Conservation (phyloP, 2,888 invertebrate genomes). For the Tinea pellionella region DNA sequence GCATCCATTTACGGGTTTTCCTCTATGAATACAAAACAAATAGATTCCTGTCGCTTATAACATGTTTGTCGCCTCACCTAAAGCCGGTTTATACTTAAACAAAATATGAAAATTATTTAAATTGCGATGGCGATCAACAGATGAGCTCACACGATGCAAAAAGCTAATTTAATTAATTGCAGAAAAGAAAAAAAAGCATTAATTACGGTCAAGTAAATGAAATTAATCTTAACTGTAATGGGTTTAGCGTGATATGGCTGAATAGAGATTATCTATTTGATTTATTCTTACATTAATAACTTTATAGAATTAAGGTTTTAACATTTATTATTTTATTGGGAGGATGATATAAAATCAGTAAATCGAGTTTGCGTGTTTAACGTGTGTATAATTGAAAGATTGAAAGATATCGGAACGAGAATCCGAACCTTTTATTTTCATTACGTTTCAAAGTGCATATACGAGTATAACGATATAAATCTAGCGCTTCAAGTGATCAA, state of each 20-base stretch:
- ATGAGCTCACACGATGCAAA: slow-evolving; percentile 8
- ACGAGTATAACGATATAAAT: background rate
- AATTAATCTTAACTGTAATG: slow-evolving; percentile 5
- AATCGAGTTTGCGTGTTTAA: background rate
- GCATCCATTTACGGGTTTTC: background rate
- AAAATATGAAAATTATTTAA: background rate
- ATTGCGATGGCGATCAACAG: background rate
- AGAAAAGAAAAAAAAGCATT: background rate
- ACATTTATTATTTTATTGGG: background rate
- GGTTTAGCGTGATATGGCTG: slow-evolving; percentile 1
- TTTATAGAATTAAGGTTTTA: background rate
- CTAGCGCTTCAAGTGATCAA: background rate
- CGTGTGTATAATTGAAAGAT: background rate
- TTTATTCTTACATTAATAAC: background rate
- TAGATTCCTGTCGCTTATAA: background rate
- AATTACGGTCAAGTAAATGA: background rate
- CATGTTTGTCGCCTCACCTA: background rate
- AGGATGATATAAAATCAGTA: background rate
- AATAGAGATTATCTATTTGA: slow-evolving; percentile 3
- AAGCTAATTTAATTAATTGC: slow-evolving; percentile 8
- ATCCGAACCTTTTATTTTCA: background rate
- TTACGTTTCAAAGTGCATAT: background rate
- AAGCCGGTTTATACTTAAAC: background rate
- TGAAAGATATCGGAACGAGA: background rate
- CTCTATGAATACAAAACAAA: background rate